Evolutionary conservation across 2,797 vertebrate genomes (phyloP), one percentile per base, ranked within the genome.

Genomic region (Periophthalmus magnuspinnatus): DNA sequence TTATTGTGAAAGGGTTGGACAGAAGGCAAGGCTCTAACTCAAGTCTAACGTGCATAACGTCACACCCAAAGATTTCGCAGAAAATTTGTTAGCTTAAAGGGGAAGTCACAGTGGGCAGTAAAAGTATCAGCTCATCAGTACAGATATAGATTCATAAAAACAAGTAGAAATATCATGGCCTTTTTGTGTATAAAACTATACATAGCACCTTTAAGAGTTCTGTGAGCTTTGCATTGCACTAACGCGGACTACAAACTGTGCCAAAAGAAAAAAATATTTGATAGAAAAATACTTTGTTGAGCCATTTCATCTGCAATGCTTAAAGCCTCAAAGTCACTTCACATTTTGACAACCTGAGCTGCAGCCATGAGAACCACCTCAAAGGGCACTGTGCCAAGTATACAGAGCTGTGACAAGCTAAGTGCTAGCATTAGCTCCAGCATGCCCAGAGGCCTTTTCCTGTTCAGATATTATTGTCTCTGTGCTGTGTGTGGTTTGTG

Each of bases 211-310:
- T 14, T 45, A 3, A 0, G 52, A 62, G 78, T 77, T 78, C 81
- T 81, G 81, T 63, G 76, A 38, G 72, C 68, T 77, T 77, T 84
- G 85, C 77, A 71, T 54, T 82, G 74, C 81, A 79, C 80, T 77
- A 80, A 88, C 32, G 52, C 71, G 28, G 74, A 57, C 67, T 65
- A 68, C 65, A 76, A 66, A 80, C 78, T 81, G 78, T 84, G 83
- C 81, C 72, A 79, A 69, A 80, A 72, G 28, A 50, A 58, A 10
- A 72, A 72, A 59, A 60, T n/a, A 60, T n/a, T 36, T 7, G 17
- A 33, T 7, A 17, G 24, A 58, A 36, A 54, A 77, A 78, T 69
- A 65, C 75, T 77, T 24, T 55, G 69, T 80, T 74, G 65, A 81
- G 80, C 75, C 55, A 48, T 47, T 63, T 78, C 74, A 76, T 78